Base-by-base conservation (phyloP, 2,113 vertebrate species). In the Rhagologus leucostigma region DNA sequence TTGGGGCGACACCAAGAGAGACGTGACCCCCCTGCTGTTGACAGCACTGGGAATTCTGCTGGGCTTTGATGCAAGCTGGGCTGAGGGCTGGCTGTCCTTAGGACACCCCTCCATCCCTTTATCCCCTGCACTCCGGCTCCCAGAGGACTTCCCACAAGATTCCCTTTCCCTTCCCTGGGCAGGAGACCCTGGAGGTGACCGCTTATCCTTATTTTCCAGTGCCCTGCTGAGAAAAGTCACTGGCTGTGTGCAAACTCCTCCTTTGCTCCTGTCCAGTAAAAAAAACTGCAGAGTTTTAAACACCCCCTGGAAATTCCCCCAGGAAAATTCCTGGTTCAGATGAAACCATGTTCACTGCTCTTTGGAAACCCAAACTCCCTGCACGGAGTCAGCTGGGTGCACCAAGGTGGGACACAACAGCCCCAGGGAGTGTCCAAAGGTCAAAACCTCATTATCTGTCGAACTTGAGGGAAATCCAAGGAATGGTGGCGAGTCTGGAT, bases 261-360 rank as follows among this genome's bases (percentile, higher is more conserved):
- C 32, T 56, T 56, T 41, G 32, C 15, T 83, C 19, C 39, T 23
- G 15, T 8, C 15, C 1, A 6, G 19, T 15, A 21, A 57, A 73
- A 73, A 80, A 62, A 6, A 30, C 24, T 26, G 42, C 2, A 10
- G n/a, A 46, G 8, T 3, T 77, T 71, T n/a, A 46, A 75, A 70
- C 14, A 18, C 3, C 3, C n/a, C 10, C 32, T 67, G 55, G 46
- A 49, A 91, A 10, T 17, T 46, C 7, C 63, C 50, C 60, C 39
- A 59, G 33, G 18, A 5, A 10, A 60, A 50, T 30, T 37, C 16
- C 32, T 13, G 3, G 2, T 33, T 70, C 10, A 10, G 3, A 8
- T 17, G 27, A 47, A 17, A 29, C 20, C 9, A 0, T 5, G 3
- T 3, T 39, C 13, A 3, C 22, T 49, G 23, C 4, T n/a, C 57